Percentiles rank a stretch among this genome's conserved stretches.
phyloP scores from a whole-genome alignment of 2,113 vertebrate species.

The Globicephala melas region DNA sequence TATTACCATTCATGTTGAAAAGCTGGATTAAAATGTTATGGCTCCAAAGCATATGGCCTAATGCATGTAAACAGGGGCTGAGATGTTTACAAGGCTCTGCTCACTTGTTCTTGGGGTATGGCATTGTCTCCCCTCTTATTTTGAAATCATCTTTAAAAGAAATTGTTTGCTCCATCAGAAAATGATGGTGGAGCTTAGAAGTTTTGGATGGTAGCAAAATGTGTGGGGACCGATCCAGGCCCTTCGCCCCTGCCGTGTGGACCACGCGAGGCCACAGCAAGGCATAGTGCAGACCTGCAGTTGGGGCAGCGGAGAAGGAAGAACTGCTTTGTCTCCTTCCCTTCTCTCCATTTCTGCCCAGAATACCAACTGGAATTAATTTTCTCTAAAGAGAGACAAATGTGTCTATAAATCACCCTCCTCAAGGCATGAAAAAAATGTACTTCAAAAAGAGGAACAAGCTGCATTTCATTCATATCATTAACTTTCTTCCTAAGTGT shows the following conservation, averaged over 20 bases:
- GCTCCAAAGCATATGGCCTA: not conserved
- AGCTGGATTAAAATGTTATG: not conserved
- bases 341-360: not conserved
- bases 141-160: conserved; percentile 1
- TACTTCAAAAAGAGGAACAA: conserved; percentile 74
- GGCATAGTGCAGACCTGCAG: not conserved
- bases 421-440: conserved; percentile 66
- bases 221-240: not conserved
- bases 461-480: conserved; percentile 72
- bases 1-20: conserved; percentile 17
- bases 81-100: not conserved
- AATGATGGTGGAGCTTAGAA: not conserved
- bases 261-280: not conserved
- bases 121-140: not conserved
- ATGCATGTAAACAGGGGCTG: no score
- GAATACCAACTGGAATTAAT: conserved; percentile 74
- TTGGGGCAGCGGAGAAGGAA: not conserved
- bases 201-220: not conserved
- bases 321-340: not conserved
- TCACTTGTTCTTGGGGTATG: not conserved
- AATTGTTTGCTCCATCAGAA: not conserved
- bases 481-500: conserved; percentile 71
- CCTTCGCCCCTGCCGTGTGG: rapidly evolving
- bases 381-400: conserved; percentile 75
- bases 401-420: conserved; percentile 75